phyloP scores from a whole-genome alignment of 2,888 invertebrate species.

The Thera britannica region DNA sequence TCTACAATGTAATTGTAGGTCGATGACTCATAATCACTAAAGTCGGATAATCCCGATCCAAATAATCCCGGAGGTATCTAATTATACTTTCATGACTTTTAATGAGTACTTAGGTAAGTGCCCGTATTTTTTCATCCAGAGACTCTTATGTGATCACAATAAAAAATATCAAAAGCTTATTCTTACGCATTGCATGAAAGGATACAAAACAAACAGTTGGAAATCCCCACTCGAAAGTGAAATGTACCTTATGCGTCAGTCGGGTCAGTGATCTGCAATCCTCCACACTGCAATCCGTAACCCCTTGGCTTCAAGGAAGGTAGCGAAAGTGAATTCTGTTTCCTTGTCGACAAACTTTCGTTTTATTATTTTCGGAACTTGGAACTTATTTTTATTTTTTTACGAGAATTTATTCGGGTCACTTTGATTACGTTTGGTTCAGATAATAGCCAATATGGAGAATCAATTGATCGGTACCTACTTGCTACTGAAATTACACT shows the following conservation, averaged over 20 bases:
- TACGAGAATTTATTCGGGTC: background rate
- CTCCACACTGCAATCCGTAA: slow-evolving; percentile 45
- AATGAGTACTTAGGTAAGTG: too few species aligned
- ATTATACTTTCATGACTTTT: too few species aligned
- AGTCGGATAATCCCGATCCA: too few species aligned
- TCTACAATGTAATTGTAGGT: too few species aligned
- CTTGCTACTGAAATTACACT: too few species aligned
- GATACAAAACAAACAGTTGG: slow-evolving; percentile 38
- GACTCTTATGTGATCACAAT: too few species aligned
- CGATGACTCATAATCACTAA: too few species aligned
- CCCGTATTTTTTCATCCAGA: background rate
- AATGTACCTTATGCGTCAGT: slow-evolving; percentile 59
- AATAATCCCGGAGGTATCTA: too few species aligned
- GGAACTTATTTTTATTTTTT: slow-evolving; percentile 3
- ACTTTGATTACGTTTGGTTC: background rate
- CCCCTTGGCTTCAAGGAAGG: slow-evolving; percentile 49
- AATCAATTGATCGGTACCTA: too few species aligned
- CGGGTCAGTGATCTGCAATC: slow-evolving; percentile 53
- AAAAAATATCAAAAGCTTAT: too few species aligned
- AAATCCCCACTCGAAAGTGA: slow-evolving; percentile 68
- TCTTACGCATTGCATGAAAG: slow-evolving; percentile 4
- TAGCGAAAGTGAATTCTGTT: slow-evolving; percentile 55
- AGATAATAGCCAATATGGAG: too few species aligned
- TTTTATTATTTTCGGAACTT: slow-evolving; percentile 29
- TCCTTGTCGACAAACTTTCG: slow-evolving; percentile 39